Evolutionary conservation across 2,888 invertebrate genomes (phyloP), one percentile per base, ranked within the genome.

Genomic region (Microplitis manilae): DNA sequence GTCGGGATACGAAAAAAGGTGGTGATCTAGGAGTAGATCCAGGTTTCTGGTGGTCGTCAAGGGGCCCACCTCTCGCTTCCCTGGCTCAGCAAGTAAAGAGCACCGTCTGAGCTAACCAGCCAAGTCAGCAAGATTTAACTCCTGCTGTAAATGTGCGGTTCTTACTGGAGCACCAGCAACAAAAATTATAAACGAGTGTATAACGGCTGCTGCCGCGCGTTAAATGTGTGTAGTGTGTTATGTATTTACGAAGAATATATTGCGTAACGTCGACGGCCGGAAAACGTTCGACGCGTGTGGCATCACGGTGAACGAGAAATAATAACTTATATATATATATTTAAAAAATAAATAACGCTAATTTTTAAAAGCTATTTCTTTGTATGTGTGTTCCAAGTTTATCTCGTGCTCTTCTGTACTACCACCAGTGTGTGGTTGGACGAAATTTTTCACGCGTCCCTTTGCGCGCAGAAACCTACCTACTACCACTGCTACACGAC

Each of bases 201-300:
- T 38, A 65, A 17, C 64, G 40, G 67, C 30, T 41, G 60, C 20
- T 17, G 38, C n/a, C 69, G 67, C 76, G 67, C 72, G 72, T 72
- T 74, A 77, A 80, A 82, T 83, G 80, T 68, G 72, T 72, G 73
- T 76, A 80, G 81, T 83, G 80, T 80, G 78, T 83, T 88, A 86
- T 86, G 87, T 87, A 87, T 87, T 88, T 88, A 87, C 86, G 85
- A 73, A 76, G 76, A 77, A 81, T 86, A 87, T 84, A 87, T 88
- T 88, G 88, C 88, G 88, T 88, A 88, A 88, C 86, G 81, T 80
- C 83, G 81, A 83, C 82, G 83, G 81, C 84, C 84, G 84, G 84
- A 84, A 84, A 85, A 84, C 85, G 79, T 84, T 82, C 75, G 62
- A 75, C 73, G 77, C 80, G 79, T 77, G 77, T 71, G 77, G 70